Evolutionary conservation across 2,888 invertebrate species (phyloP).

Genomic region (Agriotes lineatus): DNA sequence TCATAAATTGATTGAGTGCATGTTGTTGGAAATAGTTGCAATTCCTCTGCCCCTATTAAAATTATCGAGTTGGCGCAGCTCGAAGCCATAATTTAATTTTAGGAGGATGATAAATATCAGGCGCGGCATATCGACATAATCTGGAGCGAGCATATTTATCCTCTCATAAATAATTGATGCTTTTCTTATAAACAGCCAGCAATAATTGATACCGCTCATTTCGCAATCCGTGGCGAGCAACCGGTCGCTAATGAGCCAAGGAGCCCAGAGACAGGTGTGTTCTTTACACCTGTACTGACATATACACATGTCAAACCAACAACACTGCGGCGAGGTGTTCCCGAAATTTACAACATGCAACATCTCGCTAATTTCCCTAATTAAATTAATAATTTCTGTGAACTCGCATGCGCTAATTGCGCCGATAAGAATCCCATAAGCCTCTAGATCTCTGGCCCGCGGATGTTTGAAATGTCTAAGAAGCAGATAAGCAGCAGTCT

Average conservation of each 20-base stretch:
- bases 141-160: slow-evolving; percentile 11
- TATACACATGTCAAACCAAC: slow-evolving; percentile 54
- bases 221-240: slow-evolving; percentile 24
- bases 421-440: slow-evolving; percentile 4
- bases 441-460: too few species aligned
- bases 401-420: slow-evolving; percentile 5
- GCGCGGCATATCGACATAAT: slow-evolving; percentile 7
- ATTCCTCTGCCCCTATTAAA: too few species aligned
- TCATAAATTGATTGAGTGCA: too few species aligned
- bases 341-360: slow-evolving; percentile 25
- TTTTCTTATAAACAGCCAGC: background rate
- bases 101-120: background rate
- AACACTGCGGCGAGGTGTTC: slow-evolving; percentile 15
- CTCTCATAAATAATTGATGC: slow-evolving; percentile 18
- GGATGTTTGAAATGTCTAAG: too few species aligned
- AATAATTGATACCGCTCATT: slow-evolving; percentile 29
- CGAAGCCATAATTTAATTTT: background rate
- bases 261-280: slow-evolving; percentile 53
- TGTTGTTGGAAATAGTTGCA: too few species aligned
- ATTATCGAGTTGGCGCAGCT: too few species aligned
- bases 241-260: slow-evolving; percentile 40
- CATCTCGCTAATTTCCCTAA: slow-evolving; percentile 22
- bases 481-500: too few species aligned
- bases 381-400: slow-evolving; percentile 26
- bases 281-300: slow-evolving; percentile 57